Evolutionary conservation across 1,140 invertebrate species (phyloP), one percentile per base, ranked within the genome.

Genomic region (Episyrphus balteatus): DNA sequence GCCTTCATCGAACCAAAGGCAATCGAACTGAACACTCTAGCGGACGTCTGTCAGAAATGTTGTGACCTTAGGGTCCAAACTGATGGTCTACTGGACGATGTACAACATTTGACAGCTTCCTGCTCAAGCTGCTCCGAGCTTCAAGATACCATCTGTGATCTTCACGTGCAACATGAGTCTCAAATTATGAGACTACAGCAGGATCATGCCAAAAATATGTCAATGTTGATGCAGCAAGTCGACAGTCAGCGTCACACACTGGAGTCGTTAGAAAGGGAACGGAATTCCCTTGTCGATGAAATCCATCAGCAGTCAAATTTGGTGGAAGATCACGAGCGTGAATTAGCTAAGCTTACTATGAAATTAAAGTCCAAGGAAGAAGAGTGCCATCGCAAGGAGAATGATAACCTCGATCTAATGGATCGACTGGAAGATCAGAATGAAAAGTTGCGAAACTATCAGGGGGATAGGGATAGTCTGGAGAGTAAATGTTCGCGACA

Each of bases 11-110:
- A 51, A 32, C 37, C 48, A 14, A 38, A 45, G 12, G 44, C 43
- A 15, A 56, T 67, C 46, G 61, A 65, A 33, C 42, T 67, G 12
- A 58, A 62, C 46, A 70, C 54, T 54, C 55, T 71, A 50, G 60
- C 64, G 51, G 71, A 73, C 51, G 63, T 71, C 8, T 73, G 70
- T 50, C 53, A 61, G 48, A 73, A 69, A 51, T 74, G 72, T 51
- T 56, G 62, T 39, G 63, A 70, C 17, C 51, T 71, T 34, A 55
- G 58, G 9, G 59, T 60, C 46, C 62, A 55, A 5, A 58, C 63
- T 21, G 58, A 66, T 38, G 59, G 62, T 34, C 46, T 66, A 8
- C 58, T 18, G 50, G 33, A 44, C 17, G 36, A 61, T 51, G 3
- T 49, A 49, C 66, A 48, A 52, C 55, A 48, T 15, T 46, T 57